These are phyloP conservation scores for Acrocera orbiculus DNA, from an alignment of 2,888 invertebrate genomes.

Conservation along the genomic window DNA sequence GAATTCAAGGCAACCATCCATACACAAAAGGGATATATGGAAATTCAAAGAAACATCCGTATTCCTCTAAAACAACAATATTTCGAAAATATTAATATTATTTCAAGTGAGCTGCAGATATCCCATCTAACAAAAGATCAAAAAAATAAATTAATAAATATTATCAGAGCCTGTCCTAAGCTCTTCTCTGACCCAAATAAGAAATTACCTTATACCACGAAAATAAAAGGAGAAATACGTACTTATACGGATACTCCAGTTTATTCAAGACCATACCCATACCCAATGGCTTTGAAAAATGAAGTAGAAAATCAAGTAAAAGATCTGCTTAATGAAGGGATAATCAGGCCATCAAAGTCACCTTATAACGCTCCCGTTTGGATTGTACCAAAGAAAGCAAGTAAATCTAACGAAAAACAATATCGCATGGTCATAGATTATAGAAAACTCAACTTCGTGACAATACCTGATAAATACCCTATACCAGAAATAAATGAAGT, in stretches of 20 bases:
- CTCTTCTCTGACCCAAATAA: not conserved
- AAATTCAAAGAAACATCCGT: not conserved
- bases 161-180: not conserved
- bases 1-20: constrained; percentile 5
- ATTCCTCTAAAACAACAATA: constrained; percentile 4
- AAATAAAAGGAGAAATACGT: constrained; percentile 2
- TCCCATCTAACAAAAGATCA: constrained; percentile 1
- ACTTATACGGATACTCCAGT: not conserved
- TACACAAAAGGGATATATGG: constrained; percentile 6
- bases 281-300: not conserved
- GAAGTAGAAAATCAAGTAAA: not conserved
- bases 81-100: constrained; percentile 3
- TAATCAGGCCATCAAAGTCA: constrained; percentile 10
- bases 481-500: constrained; percentile 7
- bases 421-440: constrained; percentile 8
- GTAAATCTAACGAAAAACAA: constrained; percentile 7
- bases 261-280: constrained; percentile 1
- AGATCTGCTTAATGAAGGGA: constrained; percentile 1
- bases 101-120: constrained; percentile 1
- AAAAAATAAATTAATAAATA: not conserved
- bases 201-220: not conserved
- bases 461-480: constrained; percentile 3
- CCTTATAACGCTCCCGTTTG: constrained; percentile 11
- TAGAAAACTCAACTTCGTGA: constrained; percentile 3
- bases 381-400: constrained; percentile 6